A percentile compares a stretch with the other conserved stretches of the same genome.
Conservation (phyloP, 2,888 invertebrate species). For the Drosophila peninsularis region DNA sequence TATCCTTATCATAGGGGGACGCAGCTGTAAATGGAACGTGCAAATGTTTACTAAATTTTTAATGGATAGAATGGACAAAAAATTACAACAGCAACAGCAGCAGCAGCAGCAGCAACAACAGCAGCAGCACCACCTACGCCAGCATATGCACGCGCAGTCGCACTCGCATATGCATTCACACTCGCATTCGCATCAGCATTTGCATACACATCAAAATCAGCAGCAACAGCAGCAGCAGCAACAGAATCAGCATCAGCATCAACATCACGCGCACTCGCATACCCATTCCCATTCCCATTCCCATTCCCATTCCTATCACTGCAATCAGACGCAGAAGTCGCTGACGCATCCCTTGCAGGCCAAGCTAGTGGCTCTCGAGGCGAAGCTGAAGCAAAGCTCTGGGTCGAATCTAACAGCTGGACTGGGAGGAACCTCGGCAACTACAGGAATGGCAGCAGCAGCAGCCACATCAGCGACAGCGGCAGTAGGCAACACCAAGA, state of each 20-base stretch:
- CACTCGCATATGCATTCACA: constrained; percentile 4
- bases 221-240: constrained; percentile 11
- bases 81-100: constrained; percentile 32
- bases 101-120: constrained; percentile 19
- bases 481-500: not conserved
- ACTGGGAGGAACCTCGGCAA: not conserved
- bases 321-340: not conserved
- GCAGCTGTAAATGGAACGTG: constrained; percentile 53
- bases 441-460: not conserved
- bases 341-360: constrained; percentile 28
- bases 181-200: constrained; percentile 1
- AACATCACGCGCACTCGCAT: constrained; percentile 21
- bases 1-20: constrained; percentile 12
- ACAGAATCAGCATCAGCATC: constrained; percentile 14
- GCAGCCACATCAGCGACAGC: not conserved
- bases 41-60: constrained; percentile 55
- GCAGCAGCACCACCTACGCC: constrained; percentile 17
- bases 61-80: constrained; percentile 64
- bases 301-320: constrained; percentile 2
- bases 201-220: constrained; percentile 7
- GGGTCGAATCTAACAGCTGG: constrained; percentile 3
- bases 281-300: constrained; percentile 16
- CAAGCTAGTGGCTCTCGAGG: constrained; percentile 33
- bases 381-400: constrained; percentile 29
- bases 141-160: not conserved